Evolutionary conservation across 1,140 invertebrate species (phyloP), one percentile per base, ranked within the genome.

Genomic region (Drosophila parabipectinata): DNA sequence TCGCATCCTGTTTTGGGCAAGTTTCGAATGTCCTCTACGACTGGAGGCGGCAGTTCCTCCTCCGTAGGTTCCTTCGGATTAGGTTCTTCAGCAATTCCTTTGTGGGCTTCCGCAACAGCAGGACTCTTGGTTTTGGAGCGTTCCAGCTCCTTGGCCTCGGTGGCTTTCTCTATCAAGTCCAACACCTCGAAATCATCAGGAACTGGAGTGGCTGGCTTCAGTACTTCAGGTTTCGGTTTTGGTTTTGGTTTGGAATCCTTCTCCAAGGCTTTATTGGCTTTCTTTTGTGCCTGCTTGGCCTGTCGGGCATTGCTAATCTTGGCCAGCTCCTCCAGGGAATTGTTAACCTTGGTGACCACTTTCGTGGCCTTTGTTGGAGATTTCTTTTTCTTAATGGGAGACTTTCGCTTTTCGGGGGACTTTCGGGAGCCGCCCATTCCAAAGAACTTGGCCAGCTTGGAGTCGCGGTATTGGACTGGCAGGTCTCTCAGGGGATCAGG

Each of bases 1-100:
- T 91, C 90, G 45, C 90, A 91, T 1, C 90, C 90, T 0, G 82
- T 91, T 26, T 91, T 91, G 1, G 90, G 90, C 12, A 91, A 63
- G 21, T 91, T 91, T 30, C 68, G 81, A 9, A 91, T 91, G 39
- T 91, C 82, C 44, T 91, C 89, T 0, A 91, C 54, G 55, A 30
- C 1, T 21, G 44, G 21, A 18, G 44, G 3, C 18, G 18, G 8
- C 12, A 47, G 10, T 47, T 44, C 39, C 15, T 47, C 18, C 18
- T 3, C 14, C 5, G 12, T 44, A 14, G 41, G 41, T 18, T 18
- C 15, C 14, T 18, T 3, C n/a, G n/a, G n/a, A 0, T 14, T 44
- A 10, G 18, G 9, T 24, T 47, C 44, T 18, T 24, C 2, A 0
- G 34, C 4, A 6, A 24, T 4, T 28, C 71, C 53, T 1, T 9